phyloP scores from a whole-genome alignment of 2,888 invertebrate species.

The Linnaemya vulpina region DNA sequence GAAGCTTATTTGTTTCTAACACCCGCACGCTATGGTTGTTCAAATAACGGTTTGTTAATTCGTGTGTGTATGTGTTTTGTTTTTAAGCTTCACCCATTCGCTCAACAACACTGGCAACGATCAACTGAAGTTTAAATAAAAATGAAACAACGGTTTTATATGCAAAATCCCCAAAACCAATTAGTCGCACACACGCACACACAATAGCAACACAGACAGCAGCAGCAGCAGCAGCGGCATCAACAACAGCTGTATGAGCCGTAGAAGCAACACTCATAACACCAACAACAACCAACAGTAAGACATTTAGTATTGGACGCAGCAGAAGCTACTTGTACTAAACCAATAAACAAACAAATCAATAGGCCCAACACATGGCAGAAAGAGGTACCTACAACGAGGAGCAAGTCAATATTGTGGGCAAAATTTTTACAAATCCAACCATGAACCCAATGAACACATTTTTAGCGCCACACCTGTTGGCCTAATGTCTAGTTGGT shows the following conservation, averaged over 20 bases:
- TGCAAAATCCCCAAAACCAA: conserved; percentile 68
- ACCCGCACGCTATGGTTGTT: conserved; percentile 62
- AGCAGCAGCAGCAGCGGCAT: conserved; percentile 47
- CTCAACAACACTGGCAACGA: conserved; percentile 75
- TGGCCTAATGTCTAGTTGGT: no score
- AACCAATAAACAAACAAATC: conserved; percentile 10
- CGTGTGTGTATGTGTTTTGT: not conserved
- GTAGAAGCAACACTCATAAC: conserved; percentile 36
- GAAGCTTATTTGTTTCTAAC: conserved; percentile 42
- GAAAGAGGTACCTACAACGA: not conserved
- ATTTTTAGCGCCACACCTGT: not conserved
- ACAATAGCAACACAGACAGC: conserved; percentile 15
- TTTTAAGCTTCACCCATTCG: conserved; percentile 63
- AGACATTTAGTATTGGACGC: conserved; percentile 48
- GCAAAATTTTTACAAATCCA: not conserved
- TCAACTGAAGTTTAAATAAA: conserved; percentile 77
- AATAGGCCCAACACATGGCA: conserved; percentile 20
- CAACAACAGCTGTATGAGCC: conserved; percentile 46
- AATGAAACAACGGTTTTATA: conserved; percentile 76
- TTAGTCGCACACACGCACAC: conserved; percentile 21
- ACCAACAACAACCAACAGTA: not conserved
- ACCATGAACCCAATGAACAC: not conserved
- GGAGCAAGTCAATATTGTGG: not conserved
- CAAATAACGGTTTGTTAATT: conserved; percentile 57
- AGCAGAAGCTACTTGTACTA: conserved; percentile 26